Percentiles rank a stretch among this genome's conserved stretches.
phyloP scores from a whole-genome alignment of 2,797 vertebrate species.

The Dromococcyx pavoninus region DNA sequence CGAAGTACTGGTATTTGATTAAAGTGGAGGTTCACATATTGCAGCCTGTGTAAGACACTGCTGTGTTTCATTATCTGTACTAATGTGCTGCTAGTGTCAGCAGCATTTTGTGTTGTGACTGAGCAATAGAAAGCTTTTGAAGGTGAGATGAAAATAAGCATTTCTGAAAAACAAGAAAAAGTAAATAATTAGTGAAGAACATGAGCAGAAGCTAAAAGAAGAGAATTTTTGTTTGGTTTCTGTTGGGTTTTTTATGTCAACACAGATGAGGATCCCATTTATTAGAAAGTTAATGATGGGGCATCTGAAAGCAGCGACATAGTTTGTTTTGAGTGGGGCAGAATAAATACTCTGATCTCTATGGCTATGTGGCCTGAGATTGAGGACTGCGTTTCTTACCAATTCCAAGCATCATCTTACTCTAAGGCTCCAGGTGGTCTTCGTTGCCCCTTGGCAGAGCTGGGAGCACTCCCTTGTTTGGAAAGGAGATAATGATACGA shows the following conservation, averaged over 20 bases:
- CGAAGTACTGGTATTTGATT: background rate
- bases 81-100: background rate
- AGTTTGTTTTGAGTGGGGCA: background rate
- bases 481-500: rapidly evolving
- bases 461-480: background rate
- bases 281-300: background rate
- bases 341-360: background rate
- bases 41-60: background rate
- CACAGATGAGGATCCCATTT: background rate
- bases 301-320: background rate
- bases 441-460: background rate
- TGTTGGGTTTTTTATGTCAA: background rate
- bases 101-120: background rate
- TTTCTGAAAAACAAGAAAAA: background rate
- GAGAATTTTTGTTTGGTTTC: background rate
- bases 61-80: background rate
- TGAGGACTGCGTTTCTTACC: background rate
- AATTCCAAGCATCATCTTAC: background rate
- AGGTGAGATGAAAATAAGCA: background rate
- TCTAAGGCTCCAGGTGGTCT: background rate
- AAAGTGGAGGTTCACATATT: background rate
- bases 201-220: background rate
- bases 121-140: background rate
- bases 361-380: too few relatives aligned
- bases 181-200: background rate